These are phyloP conservation scores for Cylindroiulus punctatus DNA, from an alignment of 2,888 invertebrate species.

Conservation along the genomic window DNA sequence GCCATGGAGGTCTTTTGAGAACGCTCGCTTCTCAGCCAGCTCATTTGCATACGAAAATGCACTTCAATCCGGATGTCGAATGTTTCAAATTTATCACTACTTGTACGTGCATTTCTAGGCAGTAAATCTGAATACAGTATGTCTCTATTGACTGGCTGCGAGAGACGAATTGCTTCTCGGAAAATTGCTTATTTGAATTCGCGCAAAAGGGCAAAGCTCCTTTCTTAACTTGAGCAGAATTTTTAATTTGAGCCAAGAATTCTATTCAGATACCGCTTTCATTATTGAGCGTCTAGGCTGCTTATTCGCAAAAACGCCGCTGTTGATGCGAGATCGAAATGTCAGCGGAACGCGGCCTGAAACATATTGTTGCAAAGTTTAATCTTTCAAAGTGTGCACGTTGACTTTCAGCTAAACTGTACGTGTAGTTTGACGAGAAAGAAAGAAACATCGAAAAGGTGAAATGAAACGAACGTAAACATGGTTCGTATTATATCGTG, in stretches of 20 bases:
- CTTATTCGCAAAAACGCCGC: background rate
- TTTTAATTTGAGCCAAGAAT: background rate
- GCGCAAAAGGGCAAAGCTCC: background rate
- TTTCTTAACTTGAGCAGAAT: background rate
- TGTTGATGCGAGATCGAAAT: background rate
- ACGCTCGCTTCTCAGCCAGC: background rate
- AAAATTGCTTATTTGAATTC: background rate
- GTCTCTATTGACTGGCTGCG: background rate
- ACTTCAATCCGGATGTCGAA: background rate
- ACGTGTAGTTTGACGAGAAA: background rate
- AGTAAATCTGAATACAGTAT: background rate
- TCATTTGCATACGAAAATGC: constrained; percentile 4
- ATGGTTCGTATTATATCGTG: background rate
- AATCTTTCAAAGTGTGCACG: constrained; percentile 18
- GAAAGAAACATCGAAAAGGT: background rate
- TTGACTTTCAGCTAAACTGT: background rate
- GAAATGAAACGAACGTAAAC: constrained; percentile 10
- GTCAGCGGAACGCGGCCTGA: background rate
- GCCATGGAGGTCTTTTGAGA: background rate
- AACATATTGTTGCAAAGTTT: background rate
- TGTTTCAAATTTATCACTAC: background rate
- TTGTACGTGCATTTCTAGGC: background rate
- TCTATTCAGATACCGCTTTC: background rate
- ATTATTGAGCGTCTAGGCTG: background rate
- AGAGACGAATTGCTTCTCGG: background rate